Evolutionary conservation across 2,888 invertebrate genomes (phyloP).

Genomic region (Tiliacea citrago): DNA sequence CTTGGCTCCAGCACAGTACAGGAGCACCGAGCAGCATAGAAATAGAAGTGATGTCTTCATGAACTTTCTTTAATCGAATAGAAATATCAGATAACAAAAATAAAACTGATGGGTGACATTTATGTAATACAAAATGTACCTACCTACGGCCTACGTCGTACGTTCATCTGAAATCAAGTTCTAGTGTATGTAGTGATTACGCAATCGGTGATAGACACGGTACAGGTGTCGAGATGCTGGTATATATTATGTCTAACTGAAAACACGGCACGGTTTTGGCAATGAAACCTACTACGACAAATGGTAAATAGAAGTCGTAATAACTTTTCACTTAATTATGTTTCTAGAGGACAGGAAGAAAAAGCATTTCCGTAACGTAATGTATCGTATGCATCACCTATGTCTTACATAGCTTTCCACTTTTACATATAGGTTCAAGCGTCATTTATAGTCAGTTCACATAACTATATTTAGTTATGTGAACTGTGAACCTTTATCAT

Average conservation of each 20-base stretch:
- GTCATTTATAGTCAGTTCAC: no score
- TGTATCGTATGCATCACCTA: conserved; percentile 35
- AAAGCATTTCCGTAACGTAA: conserved; percentile 53
- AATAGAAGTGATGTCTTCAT: conserved; percentile 47
- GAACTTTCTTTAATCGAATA: conserved; percentile 22
- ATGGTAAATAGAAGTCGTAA: conserved; percentile 52
- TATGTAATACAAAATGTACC: conserved; percentile 36
- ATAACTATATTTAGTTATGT: conserved; percentile 5
- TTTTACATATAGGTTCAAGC: conserved; percentile 44
- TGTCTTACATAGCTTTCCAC: conserved; percentile 46
- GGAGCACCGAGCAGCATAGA: conserved; percentile 10
- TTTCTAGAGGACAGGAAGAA: conserved; percentile 38
- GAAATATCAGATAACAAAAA: conserved; percentile 25
- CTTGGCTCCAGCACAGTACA: conserved; percentile 36
- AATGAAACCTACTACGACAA: conserved; percentile 54
- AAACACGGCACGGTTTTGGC: conserved; percentile 60
- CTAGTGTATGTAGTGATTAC: conserved; percentile 36
- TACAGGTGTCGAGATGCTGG: conserved; percentile 60
- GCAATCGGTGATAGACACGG: conserved; percentile 55
- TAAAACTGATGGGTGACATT: conserved; percentile 37
- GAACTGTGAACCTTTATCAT: neutral
- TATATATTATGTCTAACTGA: conserved; percentile 56
- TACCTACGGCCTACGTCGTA: conserved; percentile 10
- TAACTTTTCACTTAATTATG: conserved; percentile 44
- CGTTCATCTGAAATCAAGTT: conserved; percentile 18